Conservation (phyloP, 2,888 invertebrate species). For the Hanleya hanleyi region DNA sequence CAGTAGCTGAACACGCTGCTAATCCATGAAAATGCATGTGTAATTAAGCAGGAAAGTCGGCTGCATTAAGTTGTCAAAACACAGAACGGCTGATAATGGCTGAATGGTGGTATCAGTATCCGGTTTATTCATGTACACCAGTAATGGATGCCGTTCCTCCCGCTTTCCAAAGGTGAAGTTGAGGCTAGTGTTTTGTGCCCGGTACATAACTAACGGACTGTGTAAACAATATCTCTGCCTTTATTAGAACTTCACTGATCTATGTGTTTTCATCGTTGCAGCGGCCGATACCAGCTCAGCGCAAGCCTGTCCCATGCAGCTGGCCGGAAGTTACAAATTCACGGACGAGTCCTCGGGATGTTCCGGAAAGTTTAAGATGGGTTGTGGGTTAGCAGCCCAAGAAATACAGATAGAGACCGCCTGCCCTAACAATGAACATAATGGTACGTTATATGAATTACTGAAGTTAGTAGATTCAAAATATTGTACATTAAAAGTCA, state of each 20-base stretch:
- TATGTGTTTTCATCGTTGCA: background rate
- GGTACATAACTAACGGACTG: no score
- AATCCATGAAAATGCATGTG: slow-evolving; percentile 1
- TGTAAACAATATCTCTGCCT: no score
- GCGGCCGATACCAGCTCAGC: background rate
- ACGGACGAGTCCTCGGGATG: slow-evolving; percentile 52
- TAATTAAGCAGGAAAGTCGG: background rate
- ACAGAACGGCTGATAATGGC: background rate
- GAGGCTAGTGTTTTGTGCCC: no score
- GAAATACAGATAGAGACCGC: slow-evolving; percentile 45
- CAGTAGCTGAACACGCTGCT: background rate
- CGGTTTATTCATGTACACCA: no score
- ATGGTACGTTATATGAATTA: slow-evolving; percentile 9
- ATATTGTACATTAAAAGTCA: no score
- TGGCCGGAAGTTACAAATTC: slow-evolving; percentile 42
- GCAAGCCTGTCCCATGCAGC: slow-evolving; percentile 39
- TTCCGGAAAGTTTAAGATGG: slow-evolving; percentile 53
- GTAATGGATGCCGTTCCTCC: no score
- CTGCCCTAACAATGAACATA: slow-evolving; percentile 31
- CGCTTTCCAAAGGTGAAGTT: background rate
- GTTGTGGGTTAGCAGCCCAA: slow-evolving; percentile 42
- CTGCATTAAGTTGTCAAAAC: background rate
- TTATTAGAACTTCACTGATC: no score
- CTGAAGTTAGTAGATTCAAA: no score
- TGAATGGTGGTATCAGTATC: background rate